Conservation (phyloP, 2,113 vertebrate genomes). For the Andinoacara biseriatus region DNA sequence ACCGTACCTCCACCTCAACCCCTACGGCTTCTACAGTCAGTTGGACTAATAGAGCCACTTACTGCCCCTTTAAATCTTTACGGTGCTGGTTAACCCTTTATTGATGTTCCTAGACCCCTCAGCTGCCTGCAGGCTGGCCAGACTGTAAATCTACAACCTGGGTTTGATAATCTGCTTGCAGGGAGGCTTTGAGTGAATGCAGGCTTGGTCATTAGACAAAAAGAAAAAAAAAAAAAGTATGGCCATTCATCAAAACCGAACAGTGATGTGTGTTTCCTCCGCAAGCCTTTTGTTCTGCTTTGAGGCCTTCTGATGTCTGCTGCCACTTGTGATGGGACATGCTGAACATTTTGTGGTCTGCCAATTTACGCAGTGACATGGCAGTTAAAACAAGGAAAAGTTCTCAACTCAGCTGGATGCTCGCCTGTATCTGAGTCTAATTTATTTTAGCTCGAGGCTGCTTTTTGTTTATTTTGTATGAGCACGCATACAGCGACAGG, state of each 20-base stretch:
- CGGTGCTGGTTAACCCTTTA: constrained; percentile 80
- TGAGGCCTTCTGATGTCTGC: constrained; percentile 47
- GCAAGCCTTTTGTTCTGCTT: constrained; percentile 50
- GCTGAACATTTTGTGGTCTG: constrained; percentile 41
- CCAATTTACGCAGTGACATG: constrained; percentile 23
- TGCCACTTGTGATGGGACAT: constrained; percentile 26
- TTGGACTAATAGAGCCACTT: constrained; percentile 81
- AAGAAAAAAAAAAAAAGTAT: constrained; percentile 27
- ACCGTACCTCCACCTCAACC: constrained; percentile 42
- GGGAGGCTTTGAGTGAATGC: constrained; percentile 64
- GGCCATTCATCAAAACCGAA: constrained; percentile 50
- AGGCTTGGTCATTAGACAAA: constrained; percentile 65
- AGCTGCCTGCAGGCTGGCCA: constrained; percentile 62
- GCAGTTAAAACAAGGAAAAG: constrained; percentile 28
- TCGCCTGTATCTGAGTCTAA: constrained; percentile 40
- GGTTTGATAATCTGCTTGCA: constrained; percentile 60
- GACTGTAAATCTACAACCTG: constrained; percentile 68
- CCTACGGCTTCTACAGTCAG: constrained; percentile 61
- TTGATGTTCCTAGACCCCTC: constrained; percentile 73
- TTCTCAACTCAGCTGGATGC: background rate
- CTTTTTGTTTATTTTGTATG: constrained; percentile 12
- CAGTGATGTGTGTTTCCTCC: constrained; percentile 33
- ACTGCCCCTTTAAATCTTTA: constrained; percentile 80
- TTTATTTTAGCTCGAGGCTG: constrained; percentile 22
- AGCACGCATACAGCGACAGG: constrained; percentile 16